A percentile compares a stretch with the other conserved stretches of the same genome.
Conservation (phyloP, 2,888 invertebrate genomes). For the Bibio marci region DNA sequence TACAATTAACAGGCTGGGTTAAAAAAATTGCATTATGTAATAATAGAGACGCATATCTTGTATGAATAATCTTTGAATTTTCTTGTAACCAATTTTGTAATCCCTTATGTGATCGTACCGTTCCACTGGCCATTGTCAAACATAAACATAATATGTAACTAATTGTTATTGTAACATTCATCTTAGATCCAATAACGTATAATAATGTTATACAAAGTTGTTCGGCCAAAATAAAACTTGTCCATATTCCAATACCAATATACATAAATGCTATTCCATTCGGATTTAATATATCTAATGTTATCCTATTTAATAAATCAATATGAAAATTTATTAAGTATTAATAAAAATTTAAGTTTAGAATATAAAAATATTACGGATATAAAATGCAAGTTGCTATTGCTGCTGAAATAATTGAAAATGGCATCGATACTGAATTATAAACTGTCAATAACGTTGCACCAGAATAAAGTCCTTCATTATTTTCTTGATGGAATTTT, state of each 20-base stretch:
- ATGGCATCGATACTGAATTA: conserved; percentile 63
- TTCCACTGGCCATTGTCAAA: conserved; percentile 53
- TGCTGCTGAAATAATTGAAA: conserved; percentile 58
- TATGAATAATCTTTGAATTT: conserved; percentile 60
- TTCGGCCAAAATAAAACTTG: conserved; percentile 70
- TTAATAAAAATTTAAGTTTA: neutral
- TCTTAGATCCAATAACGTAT: conserved; percentile 61
- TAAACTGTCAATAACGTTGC: conserved; percentile 68
- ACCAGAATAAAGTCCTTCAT: conserved; percentile 78
- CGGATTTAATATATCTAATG: conserved; percentile 22
- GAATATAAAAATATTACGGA: conserved; percentile 33
- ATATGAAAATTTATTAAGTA: neutral
- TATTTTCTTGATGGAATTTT: conserved; percentile 80
- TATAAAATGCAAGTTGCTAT: conserved; percentile 55
- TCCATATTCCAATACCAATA: conserved; percentile 60
- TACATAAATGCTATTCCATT: conserved; percentile 37
- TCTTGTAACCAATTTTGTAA: conserved; percentile 70
- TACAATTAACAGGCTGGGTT: conserved; percentile 35
- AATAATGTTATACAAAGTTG: conserved; percentile 69
- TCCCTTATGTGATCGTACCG: conserved; percentile 63
- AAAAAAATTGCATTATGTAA: conserved; percentile 55
- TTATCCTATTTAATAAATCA: conserved; percentile 14
- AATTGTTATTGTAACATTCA: conserved; percentile 60
- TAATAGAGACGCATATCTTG: conserved; percentile 61
- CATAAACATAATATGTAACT: conserved; percentile 61